A percentile compares a stretch with the other conserved stretches of the same genome.
Evolutionary conservation across 2,113 vertebrate genomes (phyloP).

Genomic region (Pangasianodon gigas): DNA sequence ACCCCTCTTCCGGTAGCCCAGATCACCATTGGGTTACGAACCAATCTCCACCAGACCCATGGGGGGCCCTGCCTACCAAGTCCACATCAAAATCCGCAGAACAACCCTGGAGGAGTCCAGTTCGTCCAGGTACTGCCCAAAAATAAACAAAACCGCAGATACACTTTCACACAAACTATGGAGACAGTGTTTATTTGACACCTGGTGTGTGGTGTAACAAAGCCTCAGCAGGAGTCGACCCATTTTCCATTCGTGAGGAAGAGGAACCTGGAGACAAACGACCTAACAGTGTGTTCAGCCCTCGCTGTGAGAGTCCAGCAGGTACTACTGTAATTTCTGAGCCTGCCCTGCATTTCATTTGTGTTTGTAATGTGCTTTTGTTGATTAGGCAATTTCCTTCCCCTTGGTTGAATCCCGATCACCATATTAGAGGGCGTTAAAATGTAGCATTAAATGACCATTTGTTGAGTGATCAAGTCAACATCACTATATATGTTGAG

Average conservation of each 20-base stretch:
- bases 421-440: background rate
- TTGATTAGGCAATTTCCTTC: background rate
- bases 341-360: background rate
- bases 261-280: constrained; percentile 60
- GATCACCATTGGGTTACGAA: constrained; percentile 69
- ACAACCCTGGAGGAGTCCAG: constrained; percentile 61
- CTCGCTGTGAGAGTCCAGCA: constrained; percentile 75
- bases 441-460: background rate
- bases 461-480: background rate
- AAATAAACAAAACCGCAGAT: background rate
- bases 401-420: background rate
- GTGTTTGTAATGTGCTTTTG: background rate
- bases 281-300: constrained; percentile 62
- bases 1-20: constrained; percentile 57
- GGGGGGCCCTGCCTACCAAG: constrained; percentile 77
- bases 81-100: constrained; percentile 63
- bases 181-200: background rate
- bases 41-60: constrained; percentile 75
- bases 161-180: background rate
- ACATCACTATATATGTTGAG: background rate
- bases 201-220: background rate
- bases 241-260: constrained; percentile 74
- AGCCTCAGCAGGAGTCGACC: constrained; percentile 64
- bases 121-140: constrained; percentile 60
- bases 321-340: constrained; percentile 66